These are phyloP conservation scores for Etheostoma perlongum DNA, from an alignment of 2,797 vertebrate species.

Conservation along the genomic window DNA sequence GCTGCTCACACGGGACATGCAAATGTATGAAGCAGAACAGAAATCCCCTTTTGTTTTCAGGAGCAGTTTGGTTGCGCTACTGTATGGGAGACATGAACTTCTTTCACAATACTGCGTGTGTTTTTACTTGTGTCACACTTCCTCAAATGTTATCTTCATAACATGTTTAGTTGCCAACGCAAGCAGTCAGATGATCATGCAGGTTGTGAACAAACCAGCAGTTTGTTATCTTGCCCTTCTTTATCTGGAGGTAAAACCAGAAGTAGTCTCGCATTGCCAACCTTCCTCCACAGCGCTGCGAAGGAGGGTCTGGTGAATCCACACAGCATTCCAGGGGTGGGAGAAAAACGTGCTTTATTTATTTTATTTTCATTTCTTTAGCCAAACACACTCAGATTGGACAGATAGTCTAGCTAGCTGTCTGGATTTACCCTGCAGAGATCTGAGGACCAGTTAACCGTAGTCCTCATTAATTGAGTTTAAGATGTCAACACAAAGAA, in stretches of 20 bases:
- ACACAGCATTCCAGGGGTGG: too few relatives aligned
- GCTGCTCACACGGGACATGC: conserved; percentile 44
- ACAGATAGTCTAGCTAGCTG: too few relatives aligned
- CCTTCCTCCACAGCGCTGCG: too few relatives aligned
- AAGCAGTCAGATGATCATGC: neutral
- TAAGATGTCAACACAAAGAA: too few relatives aligned
- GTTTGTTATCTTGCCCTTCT: neutral
- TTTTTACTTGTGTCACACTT: conserved; percentile 11
- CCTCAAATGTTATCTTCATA: neutral
- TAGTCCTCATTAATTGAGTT: too few relatives aligned
- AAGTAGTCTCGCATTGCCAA: neutral
- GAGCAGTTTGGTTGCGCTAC: neutral
- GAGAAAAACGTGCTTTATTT: too few relatives aligned
- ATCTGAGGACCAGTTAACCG: too few relatives aligned
- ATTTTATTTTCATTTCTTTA: too few relatives aligned
- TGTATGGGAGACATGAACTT: neutral
- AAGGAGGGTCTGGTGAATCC: too few relatives aligned
- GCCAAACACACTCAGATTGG: too few relatives aligned
- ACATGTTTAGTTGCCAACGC: neutral
- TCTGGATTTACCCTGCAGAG: too few relatives aligned
- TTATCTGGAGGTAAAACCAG: neutral
- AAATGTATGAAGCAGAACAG: conserved; percentile 51
- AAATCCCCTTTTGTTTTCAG: conserved; percentile 31
- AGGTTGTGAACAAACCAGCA: neutral
- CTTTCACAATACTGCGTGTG: conserved; percentile 4